Evolutionary conservation across 2,888 invertebrate species (phyloP), one percentile per base, ranked within the genome.

Genomic region (Muscina levida): DNA sequence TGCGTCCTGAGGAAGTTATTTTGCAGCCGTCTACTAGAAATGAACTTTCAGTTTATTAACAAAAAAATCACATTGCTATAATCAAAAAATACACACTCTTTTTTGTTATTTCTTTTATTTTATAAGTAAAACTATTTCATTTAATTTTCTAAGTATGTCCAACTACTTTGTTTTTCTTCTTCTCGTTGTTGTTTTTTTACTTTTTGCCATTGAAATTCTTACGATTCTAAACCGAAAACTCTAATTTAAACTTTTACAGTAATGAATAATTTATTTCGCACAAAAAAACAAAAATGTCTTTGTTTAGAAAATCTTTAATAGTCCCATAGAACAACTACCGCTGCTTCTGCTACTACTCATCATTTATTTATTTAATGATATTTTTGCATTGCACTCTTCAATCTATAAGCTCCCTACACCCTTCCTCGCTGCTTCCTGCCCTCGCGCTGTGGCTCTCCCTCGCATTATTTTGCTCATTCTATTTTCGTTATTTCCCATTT

Each of bases 221-320:
- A 31, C 31, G 3, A 31, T 31, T 8, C 4, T 8, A 31, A 31
- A 31, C 31, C 3, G 8, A 31, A 8, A 31, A 31, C 31, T 31
- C 8, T 31, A 5, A 8, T 31, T 31, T 31, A 31, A 53, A 31
- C 8, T 31, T 31, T 5, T 31, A 31, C 31, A 5, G 3, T 31
- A 31, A 31, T 31, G 31, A 53, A 24, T 24, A 17, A 53, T 3
- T 19, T 24, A 19, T 74, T 67, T 67, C n/a, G n/a, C n/a, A n/a
- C n/a, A n/a, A n/a, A n/a, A n/a, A 48, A 53, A 59, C 24, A 67
- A n/a, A n/a, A n/a, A 66, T 31, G 67, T 68, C 67, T 67, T 68
- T 74, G 74, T 74, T 74, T 39, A 67, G 59, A 31, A 68, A 77
- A 72, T 77, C 37, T 48, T 44, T 44, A 39, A 37, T 59, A 31